Conservation (phyloP, 2,888 invertebrate species). For the Lithophane ornitopus region DNA sequence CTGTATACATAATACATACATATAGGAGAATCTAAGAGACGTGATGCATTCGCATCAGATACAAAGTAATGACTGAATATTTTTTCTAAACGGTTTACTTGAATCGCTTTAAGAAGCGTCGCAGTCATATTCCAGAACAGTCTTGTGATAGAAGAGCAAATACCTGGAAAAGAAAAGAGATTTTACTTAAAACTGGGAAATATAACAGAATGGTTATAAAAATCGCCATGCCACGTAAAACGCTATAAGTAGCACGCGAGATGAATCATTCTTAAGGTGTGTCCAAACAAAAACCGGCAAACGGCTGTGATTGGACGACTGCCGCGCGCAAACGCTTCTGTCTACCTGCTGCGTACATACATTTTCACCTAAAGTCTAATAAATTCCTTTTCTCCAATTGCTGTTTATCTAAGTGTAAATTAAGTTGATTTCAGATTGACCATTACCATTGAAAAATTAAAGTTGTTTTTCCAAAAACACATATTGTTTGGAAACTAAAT, state of each 20-base stretch:
- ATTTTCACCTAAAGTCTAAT: too few species aligned
- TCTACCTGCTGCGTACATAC: too few species aligned
- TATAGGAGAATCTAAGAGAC: constrained; percentile 56
- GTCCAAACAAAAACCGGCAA: too few species aligned
- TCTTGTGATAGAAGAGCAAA: constrained; percentile 98
- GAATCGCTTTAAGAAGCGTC: constrained; percentile 71
- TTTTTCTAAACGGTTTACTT: constrained; percentile 33
- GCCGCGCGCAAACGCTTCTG: too few species aligned
- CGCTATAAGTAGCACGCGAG: not conserved
- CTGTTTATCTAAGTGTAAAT: too few species aligned
- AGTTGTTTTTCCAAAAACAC: too few species aligned
- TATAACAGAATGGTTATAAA: not conserved
- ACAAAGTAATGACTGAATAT: constrained; percentile 58
- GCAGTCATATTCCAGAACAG: constrained; percentile 96
- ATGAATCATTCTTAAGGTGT: not conserved
- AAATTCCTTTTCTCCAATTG: too few species aligned
- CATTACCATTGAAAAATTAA: too few species aligned
- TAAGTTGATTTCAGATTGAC: too few species aligned
- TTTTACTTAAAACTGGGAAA: not conserved
- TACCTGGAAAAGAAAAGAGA: constrained; percentile 92
- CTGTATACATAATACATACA: constrained; percentile 57
- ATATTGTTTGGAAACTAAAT: too few species aligned
- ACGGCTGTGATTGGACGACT: too few species aligned
- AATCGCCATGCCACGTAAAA: not conserved
- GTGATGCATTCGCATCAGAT: constrained; percentile 52